phyloP scores from a whole-genome alignment of 2,888 invertebrate species.

The Amblyjoppa proteus region DNA sequence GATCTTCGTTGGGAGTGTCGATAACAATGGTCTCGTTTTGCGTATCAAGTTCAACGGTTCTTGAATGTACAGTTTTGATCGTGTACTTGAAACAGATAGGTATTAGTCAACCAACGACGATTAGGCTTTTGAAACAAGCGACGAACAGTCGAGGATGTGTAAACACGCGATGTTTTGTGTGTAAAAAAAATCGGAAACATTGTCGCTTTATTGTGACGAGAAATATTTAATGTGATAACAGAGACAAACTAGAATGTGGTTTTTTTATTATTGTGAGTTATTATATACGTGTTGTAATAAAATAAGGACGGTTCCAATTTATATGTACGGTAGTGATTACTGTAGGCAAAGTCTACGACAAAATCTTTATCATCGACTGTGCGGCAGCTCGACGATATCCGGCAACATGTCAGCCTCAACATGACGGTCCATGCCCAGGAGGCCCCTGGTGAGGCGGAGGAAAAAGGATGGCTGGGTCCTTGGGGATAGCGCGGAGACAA shows the following conservation, averaged over 20 bases:
- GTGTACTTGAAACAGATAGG: slow-evolving; percentile 35
- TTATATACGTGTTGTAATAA: slow-evolving; percentile 78
- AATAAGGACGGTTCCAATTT: slow-evolving; percentile 61
- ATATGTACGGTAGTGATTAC: slow-evolving; percentile 15
- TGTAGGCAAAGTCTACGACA: background rate
- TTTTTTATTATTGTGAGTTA: slow-evolving; percentile 76
- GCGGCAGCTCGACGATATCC: background rate
- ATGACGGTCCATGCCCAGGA: no score
- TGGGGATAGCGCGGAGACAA: no score
- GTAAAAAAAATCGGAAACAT: slow-evolving; percentile 71
- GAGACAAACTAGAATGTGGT: slow-evolving; percentile 76
- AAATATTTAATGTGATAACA: slow-evolving; percentile 82
- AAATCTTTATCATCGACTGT: background rate
- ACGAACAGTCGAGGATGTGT: slow-evolving; percentile 33
- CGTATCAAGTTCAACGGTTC: slow-evolving; percentile 26
- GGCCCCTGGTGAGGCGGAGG: no score
- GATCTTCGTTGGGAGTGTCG: slow-evolving; percentile 30
- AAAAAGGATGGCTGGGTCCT: no score
- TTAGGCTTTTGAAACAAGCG: slow-evolving; percentile 16
- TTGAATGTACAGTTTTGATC: slow-evolving; percentile 41
- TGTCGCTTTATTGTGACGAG: slow-evolving; percentile 79
- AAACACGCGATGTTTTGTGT: slow-evolving; percentile 73
- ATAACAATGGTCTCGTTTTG: slow-evolving; percentile 31
- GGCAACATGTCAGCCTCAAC: no score
- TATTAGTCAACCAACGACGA: slow-evolving; percentile 14